Base-by-base conservation (phyloP, 2,797 vertebrate species). In the Acanthurus tractus region DNA sequence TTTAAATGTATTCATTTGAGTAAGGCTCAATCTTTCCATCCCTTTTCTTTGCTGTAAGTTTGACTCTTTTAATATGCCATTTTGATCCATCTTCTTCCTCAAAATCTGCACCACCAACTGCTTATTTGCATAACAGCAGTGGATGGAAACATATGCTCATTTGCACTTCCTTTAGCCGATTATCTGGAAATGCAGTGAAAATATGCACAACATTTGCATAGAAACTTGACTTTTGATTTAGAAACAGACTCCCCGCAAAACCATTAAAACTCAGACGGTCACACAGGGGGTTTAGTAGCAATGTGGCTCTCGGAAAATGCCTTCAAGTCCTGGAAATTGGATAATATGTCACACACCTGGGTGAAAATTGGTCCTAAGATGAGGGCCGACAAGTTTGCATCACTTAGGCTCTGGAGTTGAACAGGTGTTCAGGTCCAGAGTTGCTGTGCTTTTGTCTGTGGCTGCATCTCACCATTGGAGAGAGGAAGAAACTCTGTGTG, bases 401-500 rank as follows among this genome's bases (percentile, higher is more conserved):
- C 48, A 40, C 53, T 79, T 70, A 50, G 70, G 73, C 63, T 81
- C 5, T 70, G 82, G 81, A 68, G 34, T 61, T 29, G 58, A 84
- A 86, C 46, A 74, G 72, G 48, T 81, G 76, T 64, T 50, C 23
- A 78, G 76, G 74, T 64, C 50, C 23, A 76, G 76, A 73, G 67
- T 79, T 74, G 81, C 86, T 68, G 73, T 56, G 81, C 57, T 58
- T 70, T 61, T 74, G 81, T 87, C 79, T 65, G 52, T 23, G 46
- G 64, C 81, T 83, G 78, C 83, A 76, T 86, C 75, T 61, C 66
- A 40, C 71, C 63, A 77, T 57, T 42, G 64, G 59, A 52, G 50
- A 79, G 54, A 75, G 74, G 58, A 49, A 66, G 56, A 86, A 86
- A 76, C 38, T 42, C 38, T 42, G 70, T 77, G 57, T 76, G 88